These are phyloP conservation scores for Melanotaenia trifasciata DNA, from an alignment of 2,797 vertebrate species.

Conservation along the genomic window DNA sequence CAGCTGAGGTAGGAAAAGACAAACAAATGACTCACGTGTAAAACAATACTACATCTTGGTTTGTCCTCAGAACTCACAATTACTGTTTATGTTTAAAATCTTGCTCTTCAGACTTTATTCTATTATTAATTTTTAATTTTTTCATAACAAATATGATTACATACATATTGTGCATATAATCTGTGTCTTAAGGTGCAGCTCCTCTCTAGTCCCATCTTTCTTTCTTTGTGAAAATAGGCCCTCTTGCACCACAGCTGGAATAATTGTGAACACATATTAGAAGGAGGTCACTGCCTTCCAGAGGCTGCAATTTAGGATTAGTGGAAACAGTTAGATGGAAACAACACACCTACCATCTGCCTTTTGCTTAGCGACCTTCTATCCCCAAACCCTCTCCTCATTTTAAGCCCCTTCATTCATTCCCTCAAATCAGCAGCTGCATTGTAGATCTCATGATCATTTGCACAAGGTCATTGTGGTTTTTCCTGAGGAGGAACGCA, in stretches of 20 bases:
- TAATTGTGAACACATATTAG: slow-evolving; percentile 83
- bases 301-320: slow-evolving; percentile 80
- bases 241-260: slow-evolving; percentile 58
- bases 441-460: slow-evolving; percentile 44
- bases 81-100: slow-evolving; percentile 1
- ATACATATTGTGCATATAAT: slow-evolving; percentile 40
- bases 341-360: slow-evolving; percentile 70
- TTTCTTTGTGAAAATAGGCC: slow-evolving; percentile 65
- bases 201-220: slow-evolving; percentile 65
- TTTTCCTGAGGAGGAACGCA: slow-evolving; percentile 62
- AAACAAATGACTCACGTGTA: slow-evolving; percentile 56
- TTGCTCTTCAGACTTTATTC: background rate
- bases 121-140: background rate
- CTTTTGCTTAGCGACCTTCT: slow-evolving; percentile 54
- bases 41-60: slow-evolving; percentile 29
- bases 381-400: slow-evolving; percentile 51
- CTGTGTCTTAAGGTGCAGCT: slow-evolving; percentile 46
- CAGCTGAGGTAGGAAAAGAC: slow-evolving; percentile 64
- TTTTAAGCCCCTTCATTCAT: slow-evolving; percentile 61
- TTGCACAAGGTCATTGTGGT: slow-evolving; percentile 48
- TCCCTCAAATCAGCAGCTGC: slow-evolving; percentile 66
- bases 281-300: slow-evolving; percentile 79
- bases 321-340: slow-evolving; percentile 81
- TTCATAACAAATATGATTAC: background rate
- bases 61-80: slow-evolving; percentile 23